Evolutionary conservation across 1,140 invertebrate species (phyloP).

Genomic region (Polyergus mexicanus): DNA sequence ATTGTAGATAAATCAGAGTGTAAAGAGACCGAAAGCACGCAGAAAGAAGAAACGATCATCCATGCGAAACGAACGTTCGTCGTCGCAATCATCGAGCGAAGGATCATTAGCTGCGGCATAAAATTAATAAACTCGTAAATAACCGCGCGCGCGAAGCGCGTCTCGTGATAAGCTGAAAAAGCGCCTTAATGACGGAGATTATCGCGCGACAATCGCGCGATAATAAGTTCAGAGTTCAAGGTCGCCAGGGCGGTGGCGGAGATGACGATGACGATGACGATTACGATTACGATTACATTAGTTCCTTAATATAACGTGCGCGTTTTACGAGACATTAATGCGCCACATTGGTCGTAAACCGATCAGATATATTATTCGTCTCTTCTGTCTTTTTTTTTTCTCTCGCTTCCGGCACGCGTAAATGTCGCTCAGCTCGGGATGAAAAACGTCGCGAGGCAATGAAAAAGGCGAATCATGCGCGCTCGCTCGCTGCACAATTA

Average conservation of each 20-base stretch:
- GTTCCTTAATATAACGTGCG: constrained; percentile 21
- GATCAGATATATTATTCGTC: constrained; percentile 19
- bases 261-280: background rate
- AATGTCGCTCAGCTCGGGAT: constrained; percentile 44
- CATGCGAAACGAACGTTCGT: constrained; percentile 8
- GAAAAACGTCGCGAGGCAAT: constrained; percentile 42
- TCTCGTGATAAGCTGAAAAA: constrained; percentile 39
- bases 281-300: constrained; percentile 15
- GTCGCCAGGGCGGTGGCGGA: background rate
- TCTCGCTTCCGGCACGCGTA: constrained; percentile 39
- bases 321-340: constrained; percentile 51
- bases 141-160: constrained; percentile 15
- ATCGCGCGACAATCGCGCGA: constrained; percentile 33
- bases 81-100: constrained; percentile 9
- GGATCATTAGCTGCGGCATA: constrained; percentile 38
- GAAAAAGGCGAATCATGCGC: constrained; percentile 35
- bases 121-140: constrained; percentile 57
- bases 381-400: background rate
- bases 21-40: background rate
- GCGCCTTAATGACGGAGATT: constrained; percentile 25
- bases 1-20: background rate
- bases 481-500: constrained; percentile 66
- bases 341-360: constrained; percentile 40
- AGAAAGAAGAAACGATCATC: background rate
- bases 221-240: constrained; percentile 58